Evolutionary conservation across 2,888 invertebrate genomes (phyloP).

Genomic region (Dryocosmus kuriphilus): DNA sequence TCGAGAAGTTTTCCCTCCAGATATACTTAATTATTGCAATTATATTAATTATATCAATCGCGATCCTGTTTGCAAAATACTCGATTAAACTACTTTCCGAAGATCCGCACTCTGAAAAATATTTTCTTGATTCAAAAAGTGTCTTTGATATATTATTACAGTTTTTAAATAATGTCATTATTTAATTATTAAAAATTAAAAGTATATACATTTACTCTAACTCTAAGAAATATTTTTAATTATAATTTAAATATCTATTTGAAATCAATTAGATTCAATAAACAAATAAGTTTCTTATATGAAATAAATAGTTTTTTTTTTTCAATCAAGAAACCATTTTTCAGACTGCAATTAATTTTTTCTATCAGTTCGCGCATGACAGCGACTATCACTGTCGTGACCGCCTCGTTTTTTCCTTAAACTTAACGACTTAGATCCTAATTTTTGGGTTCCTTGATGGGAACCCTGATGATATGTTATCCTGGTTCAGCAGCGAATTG

Average conservation of each 20-base stretch:
- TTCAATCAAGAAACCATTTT: conserved; percentile 4
- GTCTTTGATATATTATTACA: neutral
- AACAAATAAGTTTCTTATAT: neutral
- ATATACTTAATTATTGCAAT: conserved; percentile 30
- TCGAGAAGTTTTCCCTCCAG: conserved; percentile 40
- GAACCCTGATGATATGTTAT: conserved; percentile 71
- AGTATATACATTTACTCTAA: too few species aligned
- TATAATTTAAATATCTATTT: neutral
- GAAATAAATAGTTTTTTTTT: neutral
- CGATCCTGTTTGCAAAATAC: conserved; percentile 15
- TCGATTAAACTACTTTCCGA: neutral
- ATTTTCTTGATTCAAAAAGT: neutral
- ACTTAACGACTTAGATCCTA: conserved; percentile 68
- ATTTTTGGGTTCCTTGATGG: conserved; percentile 62
- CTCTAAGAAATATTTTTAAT: too few species aligned
- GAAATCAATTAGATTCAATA: neutral
- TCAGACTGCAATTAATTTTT: neutral
- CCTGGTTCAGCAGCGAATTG: conserved; percentile 75
- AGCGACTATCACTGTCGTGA: conserved; percentile 19
- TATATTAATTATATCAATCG: conserved; percentile 22
- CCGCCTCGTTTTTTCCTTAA: conserved; percentile 54
- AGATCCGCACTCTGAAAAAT: neutral
- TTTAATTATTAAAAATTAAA: neutral
- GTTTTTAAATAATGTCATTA: neutral
- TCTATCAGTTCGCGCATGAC: conserved; percentile 20